These are phyloP conservation scores for Paramisgurnus dabryanus DNA, from an alignment of 2,113 vertebrate species.

Conservation along the genomic window DNA sequence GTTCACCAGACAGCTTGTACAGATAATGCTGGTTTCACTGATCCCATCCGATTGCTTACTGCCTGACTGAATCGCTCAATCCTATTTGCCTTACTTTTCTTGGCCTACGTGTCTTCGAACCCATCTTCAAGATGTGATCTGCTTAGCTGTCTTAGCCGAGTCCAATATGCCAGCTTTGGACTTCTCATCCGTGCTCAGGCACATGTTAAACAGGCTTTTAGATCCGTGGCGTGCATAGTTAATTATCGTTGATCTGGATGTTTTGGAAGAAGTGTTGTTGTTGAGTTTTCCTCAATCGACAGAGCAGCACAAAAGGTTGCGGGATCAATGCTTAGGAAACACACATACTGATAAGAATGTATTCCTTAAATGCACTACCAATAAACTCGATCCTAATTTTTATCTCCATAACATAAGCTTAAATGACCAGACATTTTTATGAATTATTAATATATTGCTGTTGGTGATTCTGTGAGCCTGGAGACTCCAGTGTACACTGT, in stretches of 20 bases:
- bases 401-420: too few species aligned
- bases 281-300: too few species aligned
- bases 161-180: slow-evolving; percentile 28
- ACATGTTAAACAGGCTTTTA: slow-evolving; percentile 36
- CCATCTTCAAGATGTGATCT: slow-evolving; percentile 39
- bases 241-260: slow-evolving; percentile 15
- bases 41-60: slow-evolving; percentile 55
- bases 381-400: too few species aligned
- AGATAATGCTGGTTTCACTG: slow-evolving; percentile 36
- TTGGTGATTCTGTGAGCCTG: too few species aligned
- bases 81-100: slow-evolving; percentile 17
- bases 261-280: background rate
- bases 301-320: too few species aligned
- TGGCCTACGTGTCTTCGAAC: slow-evolving; percentile 15
- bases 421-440: too few species aligned
- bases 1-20: slow-evolving; percentile 17
- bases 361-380: too few species aligned
- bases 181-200: slow-evolving; percentile 32
- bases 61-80: slow-evolving; percentile 39
- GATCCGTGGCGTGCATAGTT: slow-evolving; percentile 5
- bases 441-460: too few species aligned
- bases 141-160: slow-evolving; percentile 22
- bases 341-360: too few species aligned
- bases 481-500: too few species aligned
- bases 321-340: too few species aligned